These are phyloP conservation scores for Macrobrachium rosenbergii DNA, from an alignment of 1,140 invertebrate genomes.

Conservation along the genomic window DNA sequence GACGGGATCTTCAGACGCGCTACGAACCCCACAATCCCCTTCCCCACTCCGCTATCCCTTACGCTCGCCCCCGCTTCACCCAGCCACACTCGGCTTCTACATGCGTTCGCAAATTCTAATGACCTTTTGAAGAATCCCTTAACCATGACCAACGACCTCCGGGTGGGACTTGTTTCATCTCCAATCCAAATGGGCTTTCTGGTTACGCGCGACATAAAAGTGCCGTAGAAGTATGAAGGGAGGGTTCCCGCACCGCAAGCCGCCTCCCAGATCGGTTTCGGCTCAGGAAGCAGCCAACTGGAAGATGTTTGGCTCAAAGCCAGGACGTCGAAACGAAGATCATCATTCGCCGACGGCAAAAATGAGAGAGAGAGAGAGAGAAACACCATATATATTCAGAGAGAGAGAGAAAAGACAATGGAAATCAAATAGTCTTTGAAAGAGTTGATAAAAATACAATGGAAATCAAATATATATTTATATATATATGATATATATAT, in stretches of 20 bases:
- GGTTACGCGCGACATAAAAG: too few relatives aligned
- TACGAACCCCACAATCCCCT: constrained; percentile 32
- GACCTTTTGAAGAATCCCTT: constrained; percentile 3
- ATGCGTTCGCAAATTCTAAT: too few relatives aligned
- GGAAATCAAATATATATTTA: not conserved
- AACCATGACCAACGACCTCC: constrained; percentile 1
- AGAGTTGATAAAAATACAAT: too few relatives aligned
- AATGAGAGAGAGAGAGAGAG: not conserved
- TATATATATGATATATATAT: too few relatives aligned
- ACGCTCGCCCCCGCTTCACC: not conserved
- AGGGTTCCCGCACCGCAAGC: too few relatives aligned
- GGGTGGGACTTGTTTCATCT: constrained; percentile 16
- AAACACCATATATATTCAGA: not conserved
- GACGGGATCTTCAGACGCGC: constrained; percentile 32
- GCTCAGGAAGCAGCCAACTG: too few relatives aligned
- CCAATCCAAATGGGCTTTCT: too few relatives aligned
- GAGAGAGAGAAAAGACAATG: not conserved
- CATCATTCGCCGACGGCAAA: not conserved
- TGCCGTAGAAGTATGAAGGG: too few relatives aligned
- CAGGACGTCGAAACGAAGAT: too few relatives aligned
- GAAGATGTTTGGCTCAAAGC: too few relatives aligned
- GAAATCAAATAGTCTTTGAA: too few relatives aligned
- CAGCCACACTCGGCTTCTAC: not conserved
- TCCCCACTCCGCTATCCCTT: not conserved
- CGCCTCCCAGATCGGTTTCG: too few relatives aligned